Conservation (phyloP, 2,797 vertebrate species). For the Novumbra hubbsi region DNA sequence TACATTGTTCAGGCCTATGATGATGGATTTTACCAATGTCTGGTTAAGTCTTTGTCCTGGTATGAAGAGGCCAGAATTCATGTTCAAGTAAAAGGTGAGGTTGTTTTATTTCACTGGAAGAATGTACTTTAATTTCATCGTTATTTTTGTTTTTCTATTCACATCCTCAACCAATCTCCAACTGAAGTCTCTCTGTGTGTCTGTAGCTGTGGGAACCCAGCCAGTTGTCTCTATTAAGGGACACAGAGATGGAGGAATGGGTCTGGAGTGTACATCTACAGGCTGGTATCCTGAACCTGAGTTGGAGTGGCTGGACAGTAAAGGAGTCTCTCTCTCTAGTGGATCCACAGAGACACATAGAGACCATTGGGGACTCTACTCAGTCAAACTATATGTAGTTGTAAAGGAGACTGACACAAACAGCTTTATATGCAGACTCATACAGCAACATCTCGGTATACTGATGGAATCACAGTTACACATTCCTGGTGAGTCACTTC, state of each 20-base stretch:
- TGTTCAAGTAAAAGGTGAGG: too few relatives aligned
- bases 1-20: too few relatives aligned
- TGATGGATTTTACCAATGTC: too few relatives aligned
- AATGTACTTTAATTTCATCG: too few relatives aligned
- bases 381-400: not conserved
- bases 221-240: conserved; percentile 22
- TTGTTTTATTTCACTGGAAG: too few relatives aligned
- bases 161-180: not conserved
- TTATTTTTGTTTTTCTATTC: too few relatives aligned
- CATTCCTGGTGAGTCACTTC: not conserved
- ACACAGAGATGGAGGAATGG: conserved; percentile 18
- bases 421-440: not conserved
- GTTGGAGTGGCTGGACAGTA: conserved; percentile 19
- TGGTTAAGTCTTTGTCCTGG: too few relatives aligned
- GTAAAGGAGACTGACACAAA: not conserved
- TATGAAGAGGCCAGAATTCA: too few relatives aligned
- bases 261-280: conserved; percentile 24
- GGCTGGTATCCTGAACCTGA: conserved; percentile 30
- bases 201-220: conserved; percentile 12
- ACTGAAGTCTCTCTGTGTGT: not conserved
- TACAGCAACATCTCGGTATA: not conserved
- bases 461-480: not conserved
- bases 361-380: not conserved
- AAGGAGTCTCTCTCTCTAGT: conserved; percentile 6
- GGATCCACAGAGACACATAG: not conserved